A percentile compares a stretch with the other conserved stretches of the same genome.
Evolutionary conservation across 2,797 vertebrate genomes (phyloP).

Genomic region (Benthosema pterotum): DNA sequence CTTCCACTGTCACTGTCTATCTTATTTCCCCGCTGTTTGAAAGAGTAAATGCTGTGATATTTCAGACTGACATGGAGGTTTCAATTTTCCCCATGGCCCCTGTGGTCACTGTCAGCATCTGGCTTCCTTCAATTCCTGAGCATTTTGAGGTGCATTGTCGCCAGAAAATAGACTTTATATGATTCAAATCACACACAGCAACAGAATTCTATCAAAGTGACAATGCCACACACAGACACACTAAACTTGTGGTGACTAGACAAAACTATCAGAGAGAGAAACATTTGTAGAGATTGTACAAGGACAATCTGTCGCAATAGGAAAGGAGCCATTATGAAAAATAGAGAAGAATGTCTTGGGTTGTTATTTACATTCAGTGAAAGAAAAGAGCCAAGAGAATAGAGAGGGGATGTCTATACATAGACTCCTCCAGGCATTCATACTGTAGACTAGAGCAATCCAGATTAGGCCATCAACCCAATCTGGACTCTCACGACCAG

Average conservation of each 20-base stretch:
- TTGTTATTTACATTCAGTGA: background rate
- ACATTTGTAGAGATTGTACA: too few species aligned
- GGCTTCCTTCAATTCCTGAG: background rate
- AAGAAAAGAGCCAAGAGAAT: background rate
- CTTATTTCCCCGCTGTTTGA: background rate
- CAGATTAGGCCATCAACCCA: conserved; percentile 4
- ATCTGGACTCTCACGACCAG: background rate
- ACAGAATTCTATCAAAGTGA: background rate
- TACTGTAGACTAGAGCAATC: background rate
- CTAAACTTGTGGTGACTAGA: background rate
- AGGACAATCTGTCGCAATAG: too few species aligned
- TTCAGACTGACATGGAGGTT: conserved; percentile 1
- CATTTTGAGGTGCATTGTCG: background rate
- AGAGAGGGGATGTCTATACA: conserved; percentile 7
- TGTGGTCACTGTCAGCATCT: conserved; percentile 18
- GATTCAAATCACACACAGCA: conserved; percentile 1
- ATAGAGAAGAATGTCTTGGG: background rate
- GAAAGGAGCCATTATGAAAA: too few species aligned
- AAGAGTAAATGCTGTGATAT: conserved; percentile 13
- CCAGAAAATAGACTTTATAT: conserved; percentile 3
- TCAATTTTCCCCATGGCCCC: conserved; percentile 9
- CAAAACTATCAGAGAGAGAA: background rate
- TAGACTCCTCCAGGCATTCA: conserved; percentile 7
- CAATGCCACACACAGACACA: conserved; percentile 8
- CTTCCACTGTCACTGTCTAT: too few species aligned